A percentile compares a stretch with the other conserved stretches of the same genome.
phyloP scores from a whole-genome alignment of 2,797 vertebrate genomes.

The Hydrophis major region DNA sequence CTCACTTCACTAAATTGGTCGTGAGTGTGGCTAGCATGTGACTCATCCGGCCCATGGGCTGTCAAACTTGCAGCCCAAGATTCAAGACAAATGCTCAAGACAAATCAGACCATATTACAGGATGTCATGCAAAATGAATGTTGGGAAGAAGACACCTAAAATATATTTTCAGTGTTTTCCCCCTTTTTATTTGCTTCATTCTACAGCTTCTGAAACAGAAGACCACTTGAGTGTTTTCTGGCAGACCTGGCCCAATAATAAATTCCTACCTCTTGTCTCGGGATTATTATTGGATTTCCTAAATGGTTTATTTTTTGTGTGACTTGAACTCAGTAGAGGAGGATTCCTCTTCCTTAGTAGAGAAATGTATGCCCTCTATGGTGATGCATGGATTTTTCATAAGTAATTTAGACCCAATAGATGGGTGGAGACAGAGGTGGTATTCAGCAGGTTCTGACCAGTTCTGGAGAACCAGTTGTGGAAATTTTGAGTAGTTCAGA shows the following conservation, averaged over 20 bases:
- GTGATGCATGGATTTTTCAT: not conserved
- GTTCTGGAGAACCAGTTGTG: no score
- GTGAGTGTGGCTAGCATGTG: no score
- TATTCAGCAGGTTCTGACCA: no score
- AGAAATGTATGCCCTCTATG: not conserved
- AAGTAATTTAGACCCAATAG: not conserved
- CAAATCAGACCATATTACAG: constrained; percentile 14
- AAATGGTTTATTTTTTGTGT: not conserved
- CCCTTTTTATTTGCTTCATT: not conserved
- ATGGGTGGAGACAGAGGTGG: not conserved
- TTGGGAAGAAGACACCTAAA: not conserved
- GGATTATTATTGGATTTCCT: not conserved
- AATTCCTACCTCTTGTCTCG: not conserved
- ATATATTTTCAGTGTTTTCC: not conserved
- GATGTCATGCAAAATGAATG: constrained; percentile 15
- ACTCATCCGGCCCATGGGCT: no score
- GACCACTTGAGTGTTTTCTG: not conserved
- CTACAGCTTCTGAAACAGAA: not conserved
- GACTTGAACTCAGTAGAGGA: not conserved
- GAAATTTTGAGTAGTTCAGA: no score
- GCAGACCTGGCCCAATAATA: not conserved
- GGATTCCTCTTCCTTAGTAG: not conserved
- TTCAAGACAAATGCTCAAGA: not conserved
- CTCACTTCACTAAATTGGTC: no score
- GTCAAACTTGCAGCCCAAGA: no score